A percentile compares a stretch with the other conserved stretches of the same genome.
phyloP scores from a whole-genome alignment of 2,888 invertebrate genomes.

The Amorpha juglandis region DNA sequence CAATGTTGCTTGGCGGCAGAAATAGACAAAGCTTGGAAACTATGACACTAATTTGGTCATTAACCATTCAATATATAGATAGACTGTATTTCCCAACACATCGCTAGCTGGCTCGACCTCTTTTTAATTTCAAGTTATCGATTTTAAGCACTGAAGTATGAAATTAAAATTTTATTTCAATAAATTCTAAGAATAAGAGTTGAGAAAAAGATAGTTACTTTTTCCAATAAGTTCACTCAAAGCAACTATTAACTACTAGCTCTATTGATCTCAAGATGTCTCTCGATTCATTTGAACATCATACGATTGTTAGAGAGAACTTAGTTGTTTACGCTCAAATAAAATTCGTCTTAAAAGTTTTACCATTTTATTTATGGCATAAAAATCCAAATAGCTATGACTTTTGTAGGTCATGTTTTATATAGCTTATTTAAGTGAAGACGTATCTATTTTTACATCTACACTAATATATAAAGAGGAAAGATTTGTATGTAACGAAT shows the following conservation, averaged over 20 bases:
- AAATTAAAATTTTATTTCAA: background rate
- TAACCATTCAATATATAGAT: too few relatives aligned
- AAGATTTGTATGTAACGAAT: too few relatives aligned
- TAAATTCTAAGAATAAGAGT: constrained; percentile 20
- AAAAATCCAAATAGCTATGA: background rate
- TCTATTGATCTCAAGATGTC: constrained; percentile 22
- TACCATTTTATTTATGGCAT: background rate
- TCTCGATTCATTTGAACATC: constrained; percentile 12
- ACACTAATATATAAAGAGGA: too few relatives aligned
- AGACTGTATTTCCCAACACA: too few relatives aligned
- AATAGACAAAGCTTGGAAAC: too few relatives aligned
- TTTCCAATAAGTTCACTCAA: constrained; percentile 16
- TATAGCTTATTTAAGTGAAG: too few relatives aligned
- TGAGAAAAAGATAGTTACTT: constrained; percentile 10
- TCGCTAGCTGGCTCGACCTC: too few relatives aligned
- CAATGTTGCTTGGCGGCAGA: too few relatives aligned
- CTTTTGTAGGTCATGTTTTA: too few relatives aligned
- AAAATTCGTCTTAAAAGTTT: background rate
- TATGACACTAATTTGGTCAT: too few relatives aligned
- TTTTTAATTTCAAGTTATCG: background rate
- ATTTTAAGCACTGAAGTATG: too few relatives aligned
- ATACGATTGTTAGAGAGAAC: constrained; percentile 24
- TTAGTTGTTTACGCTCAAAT: constrained; percentile 12
- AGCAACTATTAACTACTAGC: constrained; percentile 19
- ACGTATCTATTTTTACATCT: too few relatives aligned